Conservation (phyloP, 2,797 vertebrate species). For the Phataginus tetradactyla region DNA sequence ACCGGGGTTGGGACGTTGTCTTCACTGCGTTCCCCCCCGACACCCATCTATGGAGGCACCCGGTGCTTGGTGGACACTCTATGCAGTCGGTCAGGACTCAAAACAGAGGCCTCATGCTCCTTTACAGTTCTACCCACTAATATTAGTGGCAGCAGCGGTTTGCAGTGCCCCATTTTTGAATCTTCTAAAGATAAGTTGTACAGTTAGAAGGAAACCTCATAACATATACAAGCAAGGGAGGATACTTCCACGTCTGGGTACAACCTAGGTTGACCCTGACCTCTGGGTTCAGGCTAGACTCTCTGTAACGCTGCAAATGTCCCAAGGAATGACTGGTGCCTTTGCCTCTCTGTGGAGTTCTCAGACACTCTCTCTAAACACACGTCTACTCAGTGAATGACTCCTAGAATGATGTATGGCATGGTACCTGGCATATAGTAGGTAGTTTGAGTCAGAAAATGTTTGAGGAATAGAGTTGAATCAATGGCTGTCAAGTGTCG, state of each 20-base stretch:
- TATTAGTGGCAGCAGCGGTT: not conserved
- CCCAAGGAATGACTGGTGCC: not conserved
- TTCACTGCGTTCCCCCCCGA: not conserved
- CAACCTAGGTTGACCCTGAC: not conserved
- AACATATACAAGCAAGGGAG: not conserved
- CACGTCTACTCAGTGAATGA: not conserved
- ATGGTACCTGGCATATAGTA: not conserved
- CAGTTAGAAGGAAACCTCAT: not conserved
- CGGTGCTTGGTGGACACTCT: rapidly evolving
- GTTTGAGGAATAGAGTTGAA: not conserved
- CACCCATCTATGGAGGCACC: not conserved
- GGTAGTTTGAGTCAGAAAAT: not conserved
- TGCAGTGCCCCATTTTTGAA: not conserved
- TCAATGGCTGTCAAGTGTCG: not conserved
- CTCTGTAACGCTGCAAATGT: not conserved
- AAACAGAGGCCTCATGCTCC: not conserved
- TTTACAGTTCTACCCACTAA: not conserved
- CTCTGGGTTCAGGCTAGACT: not conserved
- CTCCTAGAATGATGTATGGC: not conserved
- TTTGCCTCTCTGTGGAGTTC: not conserved
- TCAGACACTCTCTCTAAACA: not conserved
- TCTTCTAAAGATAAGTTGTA: not conserved
- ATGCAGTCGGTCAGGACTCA: not conserved
- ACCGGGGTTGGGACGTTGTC: not conserved
- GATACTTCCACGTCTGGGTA: not conserved